Conservation (phyloP, 1,140 invertebrate species). For the Caenorhabditis latens region DNA sequence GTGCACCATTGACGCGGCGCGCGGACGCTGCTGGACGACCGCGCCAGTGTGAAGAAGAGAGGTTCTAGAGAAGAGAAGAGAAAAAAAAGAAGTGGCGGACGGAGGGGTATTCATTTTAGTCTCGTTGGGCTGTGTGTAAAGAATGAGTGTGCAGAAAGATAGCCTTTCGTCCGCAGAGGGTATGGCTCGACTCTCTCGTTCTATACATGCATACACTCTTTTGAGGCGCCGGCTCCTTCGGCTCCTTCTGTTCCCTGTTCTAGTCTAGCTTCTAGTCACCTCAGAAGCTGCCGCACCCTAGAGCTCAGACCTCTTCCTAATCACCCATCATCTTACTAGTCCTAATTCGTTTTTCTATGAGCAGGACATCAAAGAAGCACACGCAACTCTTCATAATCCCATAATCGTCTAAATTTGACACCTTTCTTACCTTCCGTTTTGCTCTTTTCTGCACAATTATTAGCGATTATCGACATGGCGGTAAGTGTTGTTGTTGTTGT, state of each 20-base stretch:
- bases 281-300: too few relatives aligned
- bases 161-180: conserved; percentile 21
- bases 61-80: background rate
- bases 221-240: background rate
- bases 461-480: background rate
- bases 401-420: conserved; percentile 53
- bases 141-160: conserved; percentile 32
- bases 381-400: conserved; percentile 27
- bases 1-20: conserved; percentile 3
- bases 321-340: background rate
- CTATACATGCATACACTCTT: background rate
- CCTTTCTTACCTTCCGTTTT: background rate
- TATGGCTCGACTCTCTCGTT: background rate
- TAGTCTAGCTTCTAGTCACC: too few relatives aligned
- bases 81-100: background rate
- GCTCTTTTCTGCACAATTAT: too few relatives aligned
- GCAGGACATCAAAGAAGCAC: background rate
- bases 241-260: background rate
- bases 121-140: conserved; percentile 26
- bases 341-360: background rate
- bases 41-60: background rate
- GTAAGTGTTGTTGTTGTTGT: conserved; percentile 9
- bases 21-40: background rate
- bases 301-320: background rate
- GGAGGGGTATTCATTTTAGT: conserved; percentile 44